A percentile compares a stretch with the other conserved stretches of the same genome.
These are phyloP conservation scores for Sclerurus mexicanus DNA, from an alignment of 2,113 vertebrate species.

Conservation along the genomic window DNA sequence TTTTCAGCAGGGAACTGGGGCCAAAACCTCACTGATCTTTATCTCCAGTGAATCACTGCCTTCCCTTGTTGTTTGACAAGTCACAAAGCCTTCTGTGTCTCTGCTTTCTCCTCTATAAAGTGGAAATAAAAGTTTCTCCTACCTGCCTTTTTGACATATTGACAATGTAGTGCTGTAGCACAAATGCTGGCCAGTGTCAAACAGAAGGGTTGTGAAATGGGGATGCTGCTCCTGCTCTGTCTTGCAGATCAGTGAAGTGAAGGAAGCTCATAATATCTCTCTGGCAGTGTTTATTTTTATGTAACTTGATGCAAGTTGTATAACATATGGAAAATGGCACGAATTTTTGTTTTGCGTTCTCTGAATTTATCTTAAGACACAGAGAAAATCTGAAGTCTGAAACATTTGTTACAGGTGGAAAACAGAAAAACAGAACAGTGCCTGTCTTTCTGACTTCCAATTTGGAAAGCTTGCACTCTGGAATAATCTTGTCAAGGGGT, in stretches of 20 bases:
- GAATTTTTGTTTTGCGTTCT: not conserved
- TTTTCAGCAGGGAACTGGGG: not conserved
- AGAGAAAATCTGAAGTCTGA: not conserved
- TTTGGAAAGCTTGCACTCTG: not conserved
- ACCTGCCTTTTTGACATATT: not conserved
- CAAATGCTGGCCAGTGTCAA: not conserved
- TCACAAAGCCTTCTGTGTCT: not conserved
- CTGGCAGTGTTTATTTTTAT: conserved; percentile 3
- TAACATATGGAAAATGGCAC: not conserved
- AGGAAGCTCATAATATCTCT: not conserved
- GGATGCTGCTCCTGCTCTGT: not conserved
- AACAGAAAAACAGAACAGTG: not conserved
- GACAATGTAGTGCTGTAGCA: not conserved
- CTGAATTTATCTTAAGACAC: not conserved
- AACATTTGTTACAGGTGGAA: conserved; percentile 4
- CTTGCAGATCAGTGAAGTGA: not conserved
- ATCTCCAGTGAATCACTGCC: not conserved
- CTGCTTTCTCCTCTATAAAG: not conserved
- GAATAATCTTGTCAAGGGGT: conserved; percentile 28
- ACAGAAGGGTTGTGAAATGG: not conserved
- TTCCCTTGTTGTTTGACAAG: not conserved
- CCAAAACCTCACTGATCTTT: not conserved
- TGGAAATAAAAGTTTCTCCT: not conserved
- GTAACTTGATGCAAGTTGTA: not conserved
- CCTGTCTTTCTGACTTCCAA: not conserved